A percentile compares a stretch with the other conserved stretches of the same genome.
phyloP scores from a whole-genome alignment of 2,888 invertebrate genomes.

The Xestia rhomboidea region DNA sequence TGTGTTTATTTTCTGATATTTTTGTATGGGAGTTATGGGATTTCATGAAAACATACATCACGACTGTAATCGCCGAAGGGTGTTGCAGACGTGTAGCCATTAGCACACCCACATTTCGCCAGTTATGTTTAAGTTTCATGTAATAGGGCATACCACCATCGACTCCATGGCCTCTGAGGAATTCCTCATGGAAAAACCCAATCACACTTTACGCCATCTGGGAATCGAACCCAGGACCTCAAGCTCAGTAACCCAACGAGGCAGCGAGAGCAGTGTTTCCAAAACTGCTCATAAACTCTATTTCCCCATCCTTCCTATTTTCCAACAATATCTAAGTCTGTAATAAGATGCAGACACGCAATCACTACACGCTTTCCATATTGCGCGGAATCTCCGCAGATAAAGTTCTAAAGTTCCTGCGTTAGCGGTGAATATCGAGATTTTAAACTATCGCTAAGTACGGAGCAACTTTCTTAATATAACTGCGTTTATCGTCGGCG shows the following conservation, averaged over 20 bases:
- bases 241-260: no score
- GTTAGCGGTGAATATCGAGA: slow-evolving; percentile 65
- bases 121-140: no score
- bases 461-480: slow-evolving; percentile 68
- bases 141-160: no score
- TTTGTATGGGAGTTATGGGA: not conserved
- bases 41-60: not conserved
- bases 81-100: no score
- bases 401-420: slow-evolving; percentile 65
- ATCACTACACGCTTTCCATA: slow-evolving; percentile 56
- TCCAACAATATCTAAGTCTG: slow-evolving; percentile 44
- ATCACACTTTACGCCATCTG: no score
- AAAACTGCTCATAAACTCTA: not conserved
- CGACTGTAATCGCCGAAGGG: no score
- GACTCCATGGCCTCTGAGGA: no score
- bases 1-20: not conserved
- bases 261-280: no score
- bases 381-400: slow-evolving; percentile 57
- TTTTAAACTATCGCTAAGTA: slow-evolving; percentile 69
- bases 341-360: slow-evolving; percentile 51
- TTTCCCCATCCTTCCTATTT: no score
- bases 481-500: slow-evolving; percentile 67
- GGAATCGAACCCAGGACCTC: no score
- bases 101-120: no score
- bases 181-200: no score